Evolutionary conservation across 1,140 invertebrate genomes (phyloP).

Genomic region (Armadillidium nasatum): DNA sequence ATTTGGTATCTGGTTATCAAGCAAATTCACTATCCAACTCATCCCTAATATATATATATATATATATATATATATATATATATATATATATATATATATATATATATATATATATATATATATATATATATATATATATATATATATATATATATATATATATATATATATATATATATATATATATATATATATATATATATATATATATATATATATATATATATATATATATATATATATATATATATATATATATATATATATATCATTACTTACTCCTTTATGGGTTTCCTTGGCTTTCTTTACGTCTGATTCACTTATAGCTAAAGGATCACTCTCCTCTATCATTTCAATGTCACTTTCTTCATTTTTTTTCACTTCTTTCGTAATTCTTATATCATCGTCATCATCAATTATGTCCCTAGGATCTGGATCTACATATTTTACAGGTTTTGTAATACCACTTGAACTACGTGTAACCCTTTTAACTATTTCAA

Average conservation of each 20-base stretch:
- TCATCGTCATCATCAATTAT: slow-evolving; percentile 37
- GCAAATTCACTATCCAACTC: too few species aligned
- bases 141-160: background rate
- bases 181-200: too few species aligned
- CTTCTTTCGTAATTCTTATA: slow-evolving; percentile 33
- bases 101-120: too few species aligned
- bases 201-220: background rate
- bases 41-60: too few species aligned
- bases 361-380: slow-evolving; percentile 36
- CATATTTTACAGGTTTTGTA: slow-evolving; percentile 24
- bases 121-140: too few species aligned
- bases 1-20: too few species aligned
- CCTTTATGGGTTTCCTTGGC: slow-evolving; percentile 32
- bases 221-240: slow-evolving; percentile 15
- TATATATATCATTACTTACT: slow-evolving; percentile 16
- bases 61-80: too few species aligned
- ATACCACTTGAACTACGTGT: background rate
- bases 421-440: slow-evolving; percentile 8
- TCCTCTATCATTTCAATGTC: slow-evolving; percentile 45
- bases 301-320: slow-evolving; percentile 37
- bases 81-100: too few species aligned
- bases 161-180: too few species aligned
- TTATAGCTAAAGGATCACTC: slow-evolving; percentile 40
- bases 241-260: slow-evolving; percentile 14
- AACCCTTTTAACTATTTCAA: background rate